Evolutionary conservation across 2,888 invertebrate species (phyloP).

Genomic region (Pyrrhosoma nymphula): DNA sequence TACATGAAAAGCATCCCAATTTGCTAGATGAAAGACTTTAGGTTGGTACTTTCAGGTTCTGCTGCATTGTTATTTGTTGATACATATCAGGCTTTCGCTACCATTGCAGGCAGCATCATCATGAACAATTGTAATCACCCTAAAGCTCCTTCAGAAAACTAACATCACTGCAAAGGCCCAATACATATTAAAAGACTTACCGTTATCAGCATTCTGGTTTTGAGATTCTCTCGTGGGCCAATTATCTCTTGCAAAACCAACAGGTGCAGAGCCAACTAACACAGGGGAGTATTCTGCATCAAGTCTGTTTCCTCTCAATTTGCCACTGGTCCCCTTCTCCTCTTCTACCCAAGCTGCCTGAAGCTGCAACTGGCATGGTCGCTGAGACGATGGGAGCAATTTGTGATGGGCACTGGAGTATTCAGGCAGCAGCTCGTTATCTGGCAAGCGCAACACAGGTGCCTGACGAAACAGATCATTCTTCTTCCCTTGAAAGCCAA

Average conservation of each 20-base stretch:
- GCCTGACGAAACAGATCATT: background rate
- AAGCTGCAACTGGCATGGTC: conserved; percentile 36
- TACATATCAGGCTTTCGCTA: no score
- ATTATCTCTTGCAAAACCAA: conserved; percentile 68
- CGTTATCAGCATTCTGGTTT: conserved; percentile 1
- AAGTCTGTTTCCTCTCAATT: conserved; percentile 2
- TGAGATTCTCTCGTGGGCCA: conserved; percentile 16
- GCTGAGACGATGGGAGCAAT: conserved; percentile 27
- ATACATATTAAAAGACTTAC: background rate
- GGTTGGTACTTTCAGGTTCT: no score
- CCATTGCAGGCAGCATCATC: no score
- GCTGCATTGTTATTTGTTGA: no score
- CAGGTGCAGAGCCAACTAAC: conserved; percentile 71
- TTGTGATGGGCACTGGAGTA: background rate
- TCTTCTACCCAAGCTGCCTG: conserved; percentile 58
- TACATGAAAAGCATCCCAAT: no score
- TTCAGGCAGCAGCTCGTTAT: background rate
- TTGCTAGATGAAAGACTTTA: no score
- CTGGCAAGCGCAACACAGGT: background rate
- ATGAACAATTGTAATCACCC: no score
- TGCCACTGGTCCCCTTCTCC: background rate
- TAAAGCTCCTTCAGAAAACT: no score
- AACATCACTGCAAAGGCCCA: no score
- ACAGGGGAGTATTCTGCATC: conserved; percentile 52
- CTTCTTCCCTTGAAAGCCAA: conserved; percentile 37